phyloP scores from a whole-genome alignment of 2,797 vertebrate species.

The Nannoperca obscura region DNA sequence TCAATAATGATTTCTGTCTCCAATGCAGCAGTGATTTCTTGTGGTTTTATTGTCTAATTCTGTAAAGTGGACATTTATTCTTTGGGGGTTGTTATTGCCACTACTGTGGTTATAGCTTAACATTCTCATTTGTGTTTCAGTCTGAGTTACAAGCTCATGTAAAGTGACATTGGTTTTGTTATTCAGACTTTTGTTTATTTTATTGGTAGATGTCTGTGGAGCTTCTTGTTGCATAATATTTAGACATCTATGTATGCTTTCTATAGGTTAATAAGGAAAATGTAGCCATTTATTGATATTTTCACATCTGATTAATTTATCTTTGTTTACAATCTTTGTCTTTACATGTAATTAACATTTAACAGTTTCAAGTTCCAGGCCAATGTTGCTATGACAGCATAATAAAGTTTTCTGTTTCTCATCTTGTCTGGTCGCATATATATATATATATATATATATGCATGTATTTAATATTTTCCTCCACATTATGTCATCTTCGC shows the following conservation, averaged over 20 bases:
- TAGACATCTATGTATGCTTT: neutral
- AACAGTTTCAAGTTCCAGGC: conserved; percentile 4
- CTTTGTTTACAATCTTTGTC: conserved; percentile 7
- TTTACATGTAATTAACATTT: conserved; percentile 36
- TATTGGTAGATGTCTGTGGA: conserved; percentile 1
- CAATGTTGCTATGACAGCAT: conserved; percentile 1
- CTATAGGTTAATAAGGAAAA: neutral
- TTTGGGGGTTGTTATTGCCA: conserved; percentile 12
- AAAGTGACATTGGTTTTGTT: conserved; percentile 19
- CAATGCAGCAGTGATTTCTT: conserved; percentile 16
- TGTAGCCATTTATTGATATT: conserved; percentile 8
- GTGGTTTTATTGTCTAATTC: conserved; percentile 44
- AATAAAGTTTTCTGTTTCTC: neutral
- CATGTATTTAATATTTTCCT: conserved; percentile 14
- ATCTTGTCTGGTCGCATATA: conserved; percentile 9
- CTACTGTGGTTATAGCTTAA: conserved; percentile 2
- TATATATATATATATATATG: too few species aligned
- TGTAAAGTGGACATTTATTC: conserved; percentile 32
- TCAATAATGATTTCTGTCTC: conserved; percentile 4
- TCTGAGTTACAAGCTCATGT: conserved; percentile 11
- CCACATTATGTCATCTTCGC: conserved; percentile 1
- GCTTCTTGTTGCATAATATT: conserved; percentile 3
- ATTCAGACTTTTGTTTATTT: conserved; percentile 2
- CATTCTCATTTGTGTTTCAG: conserved; percentile 21
- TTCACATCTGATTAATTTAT: conserved; percentile 30